A percentile compares a stretch with the other conserved stretches of the same genome.
These are phyloP conservation scores for Grammomys surdaster DNA, from an alignment of 2,113 vertebrate species.

Conservation along the genomic window DNA sequence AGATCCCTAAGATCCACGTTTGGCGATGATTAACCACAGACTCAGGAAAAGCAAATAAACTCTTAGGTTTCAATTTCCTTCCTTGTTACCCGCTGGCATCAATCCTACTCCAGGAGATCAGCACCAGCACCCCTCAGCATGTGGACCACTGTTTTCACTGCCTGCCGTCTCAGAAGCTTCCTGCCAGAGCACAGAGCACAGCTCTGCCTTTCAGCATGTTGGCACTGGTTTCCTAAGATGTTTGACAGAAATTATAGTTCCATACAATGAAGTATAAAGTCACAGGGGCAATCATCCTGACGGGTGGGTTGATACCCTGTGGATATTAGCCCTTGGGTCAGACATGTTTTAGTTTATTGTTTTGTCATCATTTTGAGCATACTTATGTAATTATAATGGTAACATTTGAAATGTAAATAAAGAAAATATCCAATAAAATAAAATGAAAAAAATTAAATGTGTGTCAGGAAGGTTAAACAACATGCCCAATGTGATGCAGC, in stretches of 20 bases:
- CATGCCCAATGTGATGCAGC: background rate
- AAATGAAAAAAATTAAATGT: background rate
- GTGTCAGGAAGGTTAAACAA: background rate
- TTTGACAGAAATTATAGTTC: background rate
- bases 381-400: background rate
- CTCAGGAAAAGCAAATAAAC: slow-evolving; percentile 31
- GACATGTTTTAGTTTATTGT: background rate
- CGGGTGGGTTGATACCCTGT: background rate
- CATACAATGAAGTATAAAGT: slow-evolving; percentile 5
- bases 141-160: background rate
- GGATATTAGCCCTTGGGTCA: background rate
- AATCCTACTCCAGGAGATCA: background rate
- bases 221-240: background rate
- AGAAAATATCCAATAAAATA: too few species aligned
- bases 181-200: background rate
- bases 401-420: too few species aligned
- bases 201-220: background rate
- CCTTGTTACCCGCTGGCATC: background rate
- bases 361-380: background rate
- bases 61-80: slow-evolving; percentile 30
- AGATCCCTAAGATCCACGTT: slow-evolving; percentile 47
- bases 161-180: background rate
- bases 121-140: background rate
- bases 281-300: background rate
- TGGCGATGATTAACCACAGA: slow-evolving; percentile 51